phyloP scores from a whole-genome alignment of 1,140 invertebrate genomes.

The Drosophila parvula region DNA sequence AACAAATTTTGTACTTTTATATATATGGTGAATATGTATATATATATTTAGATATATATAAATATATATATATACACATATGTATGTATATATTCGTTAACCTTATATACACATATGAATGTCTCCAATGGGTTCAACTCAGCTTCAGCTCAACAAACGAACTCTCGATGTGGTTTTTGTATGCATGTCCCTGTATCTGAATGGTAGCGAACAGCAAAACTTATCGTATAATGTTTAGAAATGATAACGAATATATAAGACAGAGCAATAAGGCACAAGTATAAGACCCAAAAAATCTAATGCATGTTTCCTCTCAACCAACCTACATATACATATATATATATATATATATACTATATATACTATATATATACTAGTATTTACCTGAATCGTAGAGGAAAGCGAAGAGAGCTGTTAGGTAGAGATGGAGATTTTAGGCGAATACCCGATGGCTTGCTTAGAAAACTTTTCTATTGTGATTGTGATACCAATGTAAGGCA shows the following conservation, averaged over 20 bases:
- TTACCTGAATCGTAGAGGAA: conserved; percentile 26
- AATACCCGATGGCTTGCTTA: conserved; percentile 48
- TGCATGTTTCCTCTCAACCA: conserved; percentile 10
- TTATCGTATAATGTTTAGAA: conserved; percentile 38
- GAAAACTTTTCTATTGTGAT: conserved; percentile 60
- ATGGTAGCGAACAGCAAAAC: conserved; percentile 24
- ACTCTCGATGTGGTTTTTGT: conserved; percentile 56
- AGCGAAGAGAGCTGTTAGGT: conserved; percentile 1
- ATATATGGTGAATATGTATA: conserved; percentile 55
- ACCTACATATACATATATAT: conserved; percentile 8
- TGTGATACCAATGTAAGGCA: conserved; percentile 70
- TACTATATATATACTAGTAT: conserved; percentile 16
- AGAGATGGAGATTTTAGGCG: not conserved
- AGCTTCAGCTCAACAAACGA: conserved; percentile 35
- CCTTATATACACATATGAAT: conserved; percentile 32
- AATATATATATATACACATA: conserved; percentile 21
- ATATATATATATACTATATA: not conserved
- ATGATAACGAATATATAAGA: conserved; percentile 5
- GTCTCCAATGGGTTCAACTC: conserved; percentile 28
- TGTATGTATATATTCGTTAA: conserved; percentile 29
- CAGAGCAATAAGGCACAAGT: conserved; percentile 33
- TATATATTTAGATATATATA: conserved; percentile 30
- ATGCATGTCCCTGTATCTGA: conserved; percentile 22
- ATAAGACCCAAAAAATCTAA: conserved; percentile 4
- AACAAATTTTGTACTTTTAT: conserved; percentile 73